These are phyloP conservation scores for Polydesmus complanatus DNA, from an alignment of 2,888 invertebrate genomes.

Conservation along the genomic window DNA sequence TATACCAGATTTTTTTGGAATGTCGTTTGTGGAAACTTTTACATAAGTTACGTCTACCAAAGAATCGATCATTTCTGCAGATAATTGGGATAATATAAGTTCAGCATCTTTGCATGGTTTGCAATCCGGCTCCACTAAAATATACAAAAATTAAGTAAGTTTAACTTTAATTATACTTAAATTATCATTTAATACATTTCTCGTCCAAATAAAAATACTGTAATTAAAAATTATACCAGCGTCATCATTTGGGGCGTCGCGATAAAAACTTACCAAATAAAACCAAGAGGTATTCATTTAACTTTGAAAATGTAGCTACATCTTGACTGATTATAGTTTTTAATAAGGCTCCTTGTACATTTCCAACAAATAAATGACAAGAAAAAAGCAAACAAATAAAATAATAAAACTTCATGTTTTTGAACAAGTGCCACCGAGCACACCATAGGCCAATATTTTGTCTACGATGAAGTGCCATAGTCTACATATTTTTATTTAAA, in stretches of 20 bases:
- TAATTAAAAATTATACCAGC: too few relatives aligned
- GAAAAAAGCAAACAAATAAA: background rate
- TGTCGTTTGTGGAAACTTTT: background rate
- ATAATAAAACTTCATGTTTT: background rate
- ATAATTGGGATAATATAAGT: conserved; percentile 1
- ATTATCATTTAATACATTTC: too few relatives aligned
- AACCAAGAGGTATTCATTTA: conserved; percentile 6
- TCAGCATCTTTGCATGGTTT: conserved; percentile 12
- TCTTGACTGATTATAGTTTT: conserved; percentile 1
- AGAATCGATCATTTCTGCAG: background rate
- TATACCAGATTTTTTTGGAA: conserved; percentile 5
- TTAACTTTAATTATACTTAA: too few relatives aligned
- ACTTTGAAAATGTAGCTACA: background rate
- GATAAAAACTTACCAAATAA: conserved; percentile 8
- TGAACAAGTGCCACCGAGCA: too few relatives aligned
- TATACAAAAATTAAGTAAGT: too few relatives aligned
- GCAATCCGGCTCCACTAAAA: conserved; percentile 7
- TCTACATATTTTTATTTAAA: too few relatives aligned
- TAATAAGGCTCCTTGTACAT: background rate
- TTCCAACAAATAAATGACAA: background rate
- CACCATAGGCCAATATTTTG: too few relatives aligned
- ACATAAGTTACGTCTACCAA: conserved; percentile 5
- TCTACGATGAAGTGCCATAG: too few relatives aligned
- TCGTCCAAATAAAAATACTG: too few relatives aligned
- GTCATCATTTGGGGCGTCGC: background rate